phyloP scores from a whole-genome alignment of 2,797 vertebrate genomes.

The Knipowitschia caucasica region DNA sequence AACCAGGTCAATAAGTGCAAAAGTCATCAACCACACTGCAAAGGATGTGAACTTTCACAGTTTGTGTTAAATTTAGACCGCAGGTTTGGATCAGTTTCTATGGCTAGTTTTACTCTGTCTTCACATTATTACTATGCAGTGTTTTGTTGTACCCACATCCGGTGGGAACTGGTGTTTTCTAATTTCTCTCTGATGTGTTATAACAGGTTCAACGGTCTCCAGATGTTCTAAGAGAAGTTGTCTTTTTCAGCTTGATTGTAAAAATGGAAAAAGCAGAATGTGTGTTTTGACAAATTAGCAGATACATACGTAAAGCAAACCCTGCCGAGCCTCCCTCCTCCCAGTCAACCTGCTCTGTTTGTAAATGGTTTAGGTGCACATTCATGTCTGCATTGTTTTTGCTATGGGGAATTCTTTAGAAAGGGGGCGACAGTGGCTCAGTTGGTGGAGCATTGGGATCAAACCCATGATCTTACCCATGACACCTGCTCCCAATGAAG shows the following conservation, averaged over 20 bases:
- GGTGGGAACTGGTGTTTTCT: conserved; percentile 40
- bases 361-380: too few species aligned
- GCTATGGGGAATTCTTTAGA: too few species aligned
- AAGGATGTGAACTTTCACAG: not conserved
- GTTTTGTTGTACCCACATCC: conserved; percentile 30
- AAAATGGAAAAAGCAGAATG: not conserved
- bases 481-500: too few species aligned
- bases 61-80: conserved; percentile 1
- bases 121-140: conserved; percentile 12
- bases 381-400: too few species aligned
- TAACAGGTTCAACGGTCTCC: not conserved
- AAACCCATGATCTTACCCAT: too few species aligned
- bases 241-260: not conserved
- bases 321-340: too few species aligned
- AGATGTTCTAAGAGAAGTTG: not conserved
- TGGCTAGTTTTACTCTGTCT: conserved; percentile 6
- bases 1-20: not conserved
- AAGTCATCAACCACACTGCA: not conserved
- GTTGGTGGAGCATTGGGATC: too few species aligned
- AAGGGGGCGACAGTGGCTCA: too few species aligned
- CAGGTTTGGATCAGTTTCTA: not conserved
- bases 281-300: too few species aligned
- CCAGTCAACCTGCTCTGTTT: too few species aligned
- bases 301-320: too few species aligned
- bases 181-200: conserved; percentile 14